A percentile compares a stretch with the other conserved stretches of the same genome.
phyloP scores from a whole-genome alignment of 1,140 invertebrate genomes.

The Bombus confusus region DNA sequence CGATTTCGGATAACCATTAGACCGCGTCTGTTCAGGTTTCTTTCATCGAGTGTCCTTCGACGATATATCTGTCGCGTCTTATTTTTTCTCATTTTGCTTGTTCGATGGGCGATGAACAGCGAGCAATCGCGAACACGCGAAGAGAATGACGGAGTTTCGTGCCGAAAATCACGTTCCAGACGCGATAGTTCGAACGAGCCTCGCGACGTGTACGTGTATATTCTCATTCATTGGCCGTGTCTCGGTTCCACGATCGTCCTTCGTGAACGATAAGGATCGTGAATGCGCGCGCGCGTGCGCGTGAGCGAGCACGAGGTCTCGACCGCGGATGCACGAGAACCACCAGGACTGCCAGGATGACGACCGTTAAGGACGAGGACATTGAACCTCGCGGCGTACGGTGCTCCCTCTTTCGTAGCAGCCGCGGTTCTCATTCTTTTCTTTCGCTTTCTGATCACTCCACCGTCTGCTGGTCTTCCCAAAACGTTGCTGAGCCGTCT shows the following conservation, averaged over 20 bases:
- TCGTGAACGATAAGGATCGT: slow-evolving; percentile 56
- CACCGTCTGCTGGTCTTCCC: not conserved
- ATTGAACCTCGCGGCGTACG: slow-evolving; percentile 49
- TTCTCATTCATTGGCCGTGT: slow-evolving; percentile 45
- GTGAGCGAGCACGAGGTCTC: slow-evolving; percentile 37
- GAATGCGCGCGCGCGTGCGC: not conserved
- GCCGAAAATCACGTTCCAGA: slow-evolving; percentile 20
- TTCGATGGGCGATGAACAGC: not conserved
- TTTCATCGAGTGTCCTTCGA: slow-evolving; percentile 21
- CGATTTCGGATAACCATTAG: slow-evolving; percentile 43
- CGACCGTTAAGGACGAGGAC: slow-evolving; percentile 60
- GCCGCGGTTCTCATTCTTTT: slow-evolving; percentile 55
- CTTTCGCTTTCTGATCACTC: not conserved
- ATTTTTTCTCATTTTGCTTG: not conserved
- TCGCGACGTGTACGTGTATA: not conserved
- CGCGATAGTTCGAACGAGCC: not conserved
- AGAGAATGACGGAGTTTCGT: not conserved
- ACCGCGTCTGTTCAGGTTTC: not conserved
- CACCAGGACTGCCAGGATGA: slow-evolving; percentile 57
- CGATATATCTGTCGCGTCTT: not conserved
- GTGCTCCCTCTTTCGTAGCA: slow-evolving; percentile 38
- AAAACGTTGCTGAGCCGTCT: not conserved
- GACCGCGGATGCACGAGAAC: slow-evolving; percentile 53
- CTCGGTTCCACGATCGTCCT: slow-evolving; percentile 46
- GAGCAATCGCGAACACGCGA: slow-evolving; percentile 8